phyloP scores from a whole-genome alignment of 2,888 invertebrate genomes.

The Heliconius ismenius region DNA sequence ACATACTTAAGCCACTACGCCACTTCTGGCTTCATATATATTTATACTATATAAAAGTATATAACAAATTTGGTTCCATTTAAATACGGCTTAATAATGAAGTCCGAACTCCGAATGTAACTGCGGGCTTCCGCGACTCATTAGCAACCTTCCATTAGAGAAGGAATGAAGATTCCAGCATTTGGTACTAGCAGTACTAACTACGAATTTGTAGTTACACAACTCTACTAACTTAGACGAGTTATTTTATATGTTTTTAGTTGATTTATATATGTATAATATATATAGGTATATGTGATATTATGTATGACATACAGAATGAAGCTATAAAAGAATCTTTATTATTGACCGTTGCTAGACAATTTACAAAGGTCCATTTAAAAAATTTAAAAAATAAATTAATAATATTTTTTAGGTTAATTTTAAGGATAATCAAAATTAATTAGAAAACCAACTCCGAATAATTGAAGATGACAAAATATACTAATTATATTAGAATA shows the following conservation, averaged over 20 bases:
- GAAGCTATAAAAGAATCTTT: not conserved
- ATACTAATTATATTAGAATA: no score
- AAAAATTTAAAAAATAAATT: no score
- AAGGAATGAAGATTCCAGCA: constrained; percentile 47
- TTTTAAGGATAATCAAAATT: not conserved
- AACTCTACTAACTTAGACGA: not conserved
- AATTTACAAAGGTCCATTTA: not conserved
- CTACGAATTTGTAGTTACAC: not conserved
- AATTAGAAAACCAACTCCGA: not conserved
- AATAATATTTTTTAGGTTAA: no score
- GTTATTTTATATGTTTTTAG: not conserved
- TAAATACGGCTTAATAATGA: constrained; percentile 34
- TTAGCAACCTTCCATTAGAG: constrained; percentile 50
- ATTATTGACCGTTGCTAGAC: not conserved
- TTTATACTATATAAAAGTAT: not conserved
- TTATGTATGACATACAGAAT: not conserved
- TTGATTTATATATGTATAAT: not conserved
- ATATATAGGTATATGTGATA: not conserved
- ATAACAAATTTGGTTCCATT: not conserved
- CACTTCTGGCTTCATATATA: not conserved
- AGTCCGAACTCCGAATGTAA: constrained; percentile 40
- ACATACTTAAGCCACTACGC: not conserved
- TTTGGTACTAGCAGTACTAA: constrained; percentile 21
- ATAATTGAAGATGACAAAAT: no score
- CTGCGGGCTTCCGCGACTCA: constrained; percentile 45